These are phyloP conservation scores for Zalophus californianus DNA, from an alignment of 2,797 vertebrate species.

Conservation along the genomic window DNA sequence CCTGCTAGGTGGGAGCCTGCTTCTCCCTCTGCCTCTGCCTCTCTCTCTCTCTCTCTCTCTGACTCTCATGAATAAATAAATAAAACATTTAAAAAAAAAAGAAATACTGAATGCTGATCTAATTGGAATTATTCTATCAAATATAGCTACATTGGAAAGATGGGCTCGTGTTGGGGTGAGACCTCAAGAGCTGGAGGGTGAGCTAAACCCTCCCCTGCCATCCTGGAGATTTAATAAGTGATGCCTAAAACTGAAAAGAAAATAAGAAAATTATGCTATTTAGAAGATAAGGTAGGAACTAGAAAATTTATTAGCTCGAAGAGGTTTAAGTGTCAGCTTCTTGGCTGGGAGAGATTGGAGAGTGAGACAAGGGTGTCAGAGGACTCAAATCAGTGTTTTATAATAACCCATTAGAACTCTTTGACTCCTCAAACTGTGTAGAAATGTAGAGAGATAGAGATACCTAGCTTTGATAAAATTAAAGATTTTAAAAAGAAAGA, in stretches of 20 bases:
- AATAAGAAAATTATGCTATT: neutral
- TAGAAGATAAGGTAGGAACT: neutral
- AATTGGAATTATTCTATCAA: neutral
- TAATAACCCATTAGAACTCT: neutral
- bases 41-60: no score
- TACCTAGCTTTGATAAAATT: conserved; percentile 25
- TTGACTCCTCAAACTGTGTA: neutral
- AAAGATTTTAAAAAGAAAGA: neutral
- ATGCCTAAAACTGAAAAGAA: neutral
- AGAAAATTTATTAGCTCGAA: neutral
- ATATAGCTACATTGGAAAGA: neutral
- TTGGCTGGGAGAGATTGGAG: neutral
- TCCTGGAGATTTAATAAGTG: conserved; percentile 8
- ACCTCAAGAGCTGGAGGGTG: neutral
- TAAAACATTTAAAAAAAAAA: no score
- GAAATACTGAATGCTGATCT: neutral
- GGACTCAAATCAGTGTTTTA: neutral
- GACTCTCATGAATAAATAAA: no score
- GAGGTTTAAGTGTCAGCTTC: neutral
- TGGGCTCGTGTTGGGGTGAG: neutral
- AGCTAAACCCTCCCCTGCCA: neutral
- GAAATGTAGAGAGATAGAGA: neutral
- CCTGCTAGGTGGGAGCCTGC: no score
- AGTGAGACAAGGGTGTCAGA: neutral
- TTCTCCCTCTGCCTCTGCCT: no score